These are phyloP conservation scores for Neomonachus schauinslandi DNA, from an alignment of 2,113 vertebrate species.

Conservation along the genomic window DNA sequence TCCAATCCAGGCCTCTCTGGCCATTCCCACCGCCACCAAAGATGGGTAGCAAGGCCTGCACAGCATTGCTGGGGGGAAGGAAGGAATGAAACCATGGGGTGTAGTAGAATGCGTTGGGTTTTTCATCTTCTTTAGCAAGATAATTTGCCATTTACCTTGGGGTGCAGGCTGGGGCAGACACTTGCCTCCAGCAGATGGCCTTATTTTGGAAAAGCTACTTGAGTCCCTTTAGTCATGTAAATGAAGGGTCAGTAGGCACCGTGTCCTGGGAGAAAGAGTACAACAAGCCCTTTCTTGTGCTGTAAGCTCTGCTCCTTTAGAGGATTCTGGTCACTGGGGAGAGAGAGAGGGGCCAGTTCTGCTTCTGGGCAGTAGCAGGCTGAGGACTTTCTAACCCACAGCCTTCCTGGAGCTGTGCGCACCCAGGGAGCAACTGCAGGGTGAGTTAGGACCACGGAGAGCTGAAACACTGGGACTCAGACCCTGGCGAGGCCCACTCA, in stretches of 20 bases:
- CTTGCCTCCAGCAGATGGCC: neutral
- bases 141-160: neutral
- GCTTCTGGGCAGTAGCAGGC: neutral
- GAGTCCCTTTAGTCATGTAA: neutral
- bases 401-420: neutral
- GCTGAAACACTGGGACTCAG: neutral
- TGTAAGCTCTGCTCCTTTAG: neutral
- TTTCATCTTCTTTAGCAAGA: constrained; percentile 22
- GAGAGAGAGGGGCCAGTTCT: neutral
- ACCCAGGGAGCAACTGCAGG: neutral
- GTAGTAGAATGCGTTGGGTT: neutral
- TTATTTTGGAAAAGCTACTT: neutral
- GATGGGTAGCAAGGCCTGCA: neutral
- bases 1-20: neutral
- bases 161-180: neutral
- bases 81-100: neutral
- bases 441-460: neutral
- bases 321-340: neutral
- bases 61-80: neutral
- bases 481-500: neutral
- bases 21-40: neutral
- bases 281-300: neutral
- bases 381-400: neutral
- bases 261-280: neutral
- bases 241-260: neutral